A percentile compares a stretch with the other conserved stretches of the same genome.
Evolutionary conservation across 2,113 vertebrate species (phyloP).

Genomic region (Dendropsophus ebraccatus): DNA sequence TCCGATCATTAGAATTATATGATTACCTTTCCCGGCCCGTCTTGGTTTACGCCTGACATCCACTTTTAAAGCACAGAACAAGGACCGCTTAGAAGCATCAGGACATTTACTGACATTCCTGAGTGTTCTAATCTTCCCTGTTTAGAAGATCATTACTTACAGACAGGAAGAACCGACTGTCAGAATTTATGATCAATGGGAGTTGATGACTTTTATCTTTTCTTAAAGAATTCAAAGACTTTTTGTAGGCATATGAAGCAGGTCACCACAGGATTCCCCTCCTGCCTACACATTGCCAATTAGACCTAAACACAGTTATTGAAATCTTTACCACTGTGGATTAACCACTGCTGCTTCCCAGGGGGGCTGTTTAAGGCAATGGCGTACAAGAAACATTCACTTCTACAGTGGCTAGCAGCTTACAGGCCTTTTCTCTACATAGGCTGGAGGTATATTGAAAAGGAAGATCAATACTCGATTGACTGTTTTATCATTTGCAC

Average conservation of each 20-base stretch:
- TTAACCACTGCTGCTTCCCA: not conserved
- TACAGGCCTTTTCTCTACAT: not conserved
- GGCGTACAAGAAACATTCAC: not conserved
- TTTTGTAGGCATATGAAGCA: constrained; percentile 13
- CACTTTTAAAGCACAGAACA: not conserved
- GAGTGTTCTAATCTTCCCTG: constrained; percentile 7
- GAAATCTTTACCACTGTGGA: not conserved
- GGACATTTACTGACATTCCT: constrained; percentile 6
- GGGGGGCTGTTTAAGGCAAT: not conserved
- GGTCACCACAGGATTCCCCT: constrained; percentile 20
- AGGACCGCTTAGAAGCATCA: not conserved
- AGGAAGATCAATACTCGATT: not conserved
- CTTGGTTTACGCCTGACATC: not conserved
- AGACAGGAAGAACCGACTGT: constrained; percentile 45
- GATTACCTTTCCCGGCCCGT: not conserved
- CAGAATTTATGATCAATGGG: constrained; percentile 54
- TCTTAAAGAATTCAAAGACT: constrained; percentile 46
- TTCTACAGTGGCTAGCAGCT: not conserved
- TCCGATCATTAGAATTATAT: not conserved
- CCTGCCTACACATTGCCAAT: constrained; percentile 40
- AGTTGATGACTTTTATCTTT: constrained; percentile 43
- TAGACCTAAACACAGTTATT: constrained; percentile 39
- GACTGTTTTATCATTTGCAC: not conserved
- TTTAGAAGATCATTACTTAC: constrained; percentile 51
- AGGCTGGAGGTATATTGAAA: not conserved